A percentile compares a stretch with the other conserved stretches of the same genome.
phyloP scores from a whole-genome alignment of 2,797 vertebrate species.

The Hippocampus kuda region DNA sequence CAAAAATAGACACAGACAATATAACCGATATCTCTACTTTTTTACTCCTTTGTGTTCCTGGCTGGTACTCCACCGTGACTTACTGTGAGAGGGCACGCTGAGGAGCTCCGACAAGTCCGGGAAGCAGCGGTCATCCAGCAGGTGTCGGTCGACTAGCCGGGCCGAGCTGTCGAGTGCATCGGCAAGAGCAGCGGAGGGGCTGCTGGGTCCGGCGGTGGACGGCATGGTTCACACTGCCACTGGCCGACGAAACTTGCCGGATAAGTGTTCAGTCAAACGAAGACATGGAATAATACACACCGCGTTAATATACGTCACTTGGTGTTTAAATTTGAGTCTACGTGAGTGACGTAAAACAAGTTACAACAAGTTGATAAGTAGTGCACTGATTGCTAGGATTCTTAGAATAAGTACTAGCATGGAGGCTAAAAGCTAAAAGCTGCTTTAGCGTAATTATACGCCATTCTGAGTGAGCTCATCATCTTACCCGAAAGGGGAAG shows the following conservation, averaged over 20 bases:
- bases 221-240: conserved; percentile 66
- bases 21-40: background rate
- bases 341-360: background rate
- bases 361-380: background rate
- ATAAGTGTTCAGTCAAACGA: conserved; percentile 1
- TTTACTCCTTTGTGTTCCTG: background rate
- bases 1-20: too few relatives aligned
- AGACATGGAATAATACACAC: background rate
- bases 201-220: conserved; percentile 63
- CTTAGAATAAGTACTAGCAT: background rate
- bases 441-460: conserved; percentile 13
- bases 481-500: conserved; percentile 29
- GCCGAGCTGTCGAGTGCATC: conserved; percentile 80
- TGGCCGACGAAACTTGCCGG: background rate
- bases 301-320: background rate
- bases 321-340: background rate
- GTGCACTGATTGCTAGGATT: background rate
- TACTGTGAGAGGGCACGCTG: conserved; percentile 78
- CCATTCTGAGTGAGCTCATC: background rate
- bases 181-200: conserved; percentile 65
- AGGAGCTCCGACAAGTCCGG: conserved; percentile 89
- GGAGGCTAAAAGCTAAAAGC: conserved; percentile 26
- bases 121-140: conserved; percentile 85
- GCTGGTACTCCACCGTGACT: conserved; percentile 31
- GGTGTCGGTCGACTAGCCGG: conserved; percentile 79